Percentiles rank a stretch among this genome's conserved stretches.
Evolutionary conservation across 2,888 invertebrate species (phyloP).

Genomic region (Hedya salicella): DNA sequence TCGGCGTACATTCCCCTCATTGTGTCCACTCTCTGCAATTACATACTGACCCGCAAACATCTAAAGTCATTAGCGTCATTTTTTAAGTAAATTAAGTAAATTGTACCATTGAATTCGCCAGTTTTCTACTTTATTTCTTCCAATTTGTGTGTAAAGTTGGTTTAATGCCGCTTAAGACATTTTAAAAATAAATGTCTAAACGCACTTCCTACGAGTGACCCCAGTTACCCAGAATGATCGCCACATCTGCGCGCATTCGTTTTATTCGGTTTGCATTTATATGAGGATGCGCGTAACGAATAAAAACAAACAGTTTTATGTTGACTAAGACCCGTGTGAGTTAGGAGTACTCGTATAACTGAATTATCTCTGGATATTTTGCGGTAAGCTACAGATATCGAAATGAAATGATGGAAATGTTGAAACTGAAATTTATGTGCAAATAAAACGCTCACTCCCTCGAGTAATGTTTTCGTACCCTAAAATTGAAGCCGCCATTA

Average conservation of each 20-base stretch:
- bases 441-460: slow-evolving; percentile 14
- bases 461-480: slow-evolving; percentile 16
- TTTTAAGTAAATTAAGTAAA: neutral
- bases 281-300: slow-evolving; percentile 60
- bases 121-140: neutral
- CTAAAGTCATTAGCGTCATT: slow-evolving; percentile 47
- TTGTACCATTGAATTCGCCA: neutral
- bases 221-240: slow-evolving; percentile 59
- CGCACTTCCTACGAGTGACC: slow-evolving; percentile 78
- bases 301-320: slow-evolving; percentile 57
- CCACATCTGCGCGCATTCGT: slow-evolving; percentile 67
- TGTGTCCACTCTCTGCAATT: slow-evolving; percentile 81
- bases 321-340: slow-evolving; percentile 51
- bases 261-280: slow-evolving; percentile 56
- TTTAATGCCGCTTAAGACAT: slow-evolving; percentile 7
- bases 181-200: slow-evolving; percentile 42
- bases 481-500: slow-evolving; percentile 24
- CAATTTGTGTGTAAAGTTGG: neutral
- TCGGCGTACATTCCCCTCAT: slow-evolving; percentile 81
- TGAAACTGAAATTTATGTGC: slow-evolving; percentile 11
- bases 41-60: slow-evolving; percentile 52
- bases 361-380: neutral
- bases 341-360: neutral
- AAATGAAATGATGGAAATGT: slow-evolving; percentile 4
- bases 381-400: neutral